Conservation (phyloP, 2,113 vertebrate genomes). For the Mustelus asterias region DNA sequence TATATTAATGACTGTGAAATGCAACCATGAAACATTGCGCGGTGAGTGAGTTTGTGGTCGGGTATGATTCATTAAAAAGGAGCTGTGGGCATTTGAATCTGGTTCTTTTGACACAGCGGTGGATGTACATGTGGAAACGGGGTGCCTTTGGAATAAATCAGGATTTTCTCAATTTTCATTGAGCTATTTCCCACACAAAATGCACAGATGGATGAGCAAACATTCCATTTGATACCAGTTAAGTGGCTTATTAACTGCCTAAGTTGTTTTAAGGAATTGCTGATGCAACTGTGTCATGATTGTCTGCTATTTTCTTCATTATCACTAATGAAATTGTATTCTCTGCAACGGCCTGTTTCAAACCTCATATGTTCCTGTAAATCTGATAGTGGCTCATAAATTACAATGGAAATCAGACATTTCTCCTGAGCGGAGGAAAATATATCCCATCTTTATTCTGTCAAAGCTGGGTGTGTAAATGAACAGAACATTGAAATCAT, state of each 20-base stretch:
- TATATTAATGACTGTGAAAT: not conserved
- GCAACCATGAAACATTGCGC: not conserved
- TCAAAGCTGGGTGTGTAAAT: not conserved
- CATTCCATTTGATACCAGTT: not conserved
- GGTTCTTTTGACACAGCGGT: not conserved
- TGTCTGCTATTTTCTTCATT: not conserved
- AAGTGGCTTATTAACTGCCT: not conserved
- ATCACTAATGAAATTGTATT: not conserved
- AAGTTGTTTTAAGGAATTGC: not conserved
- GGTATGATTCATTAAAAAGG: not conserved
- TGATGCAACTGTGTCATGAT: not conserved
- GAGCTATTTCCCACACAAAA: constrained; percentile 9
- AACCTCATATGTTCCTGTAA: not conserved
- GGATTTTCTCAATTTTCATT: not conserved
- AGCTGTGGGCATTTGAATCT: not conserved
- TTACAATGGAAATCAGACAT: not conserved
- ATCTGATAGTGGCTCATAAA: not conserved
- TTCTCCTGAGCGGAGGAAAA: not conserved
- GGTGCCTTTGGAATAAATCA: not conserved
- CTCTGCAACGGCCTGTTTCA: not conserved
- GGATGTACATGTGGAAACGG: not conserved
- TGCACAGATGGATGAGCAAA: constrained; percentile 27
- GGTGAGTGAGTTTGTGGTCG: not conserved
- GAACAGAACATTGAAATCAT: not conserved
- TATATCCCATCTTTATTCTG: not conserved